Percentiles rank a stretch among this genome's conserved stretches.
Evolutionary conservation across 2,888 invertebrate genomes (phyloP).

Genomic region (Drosophila imparisetae): DNA sequence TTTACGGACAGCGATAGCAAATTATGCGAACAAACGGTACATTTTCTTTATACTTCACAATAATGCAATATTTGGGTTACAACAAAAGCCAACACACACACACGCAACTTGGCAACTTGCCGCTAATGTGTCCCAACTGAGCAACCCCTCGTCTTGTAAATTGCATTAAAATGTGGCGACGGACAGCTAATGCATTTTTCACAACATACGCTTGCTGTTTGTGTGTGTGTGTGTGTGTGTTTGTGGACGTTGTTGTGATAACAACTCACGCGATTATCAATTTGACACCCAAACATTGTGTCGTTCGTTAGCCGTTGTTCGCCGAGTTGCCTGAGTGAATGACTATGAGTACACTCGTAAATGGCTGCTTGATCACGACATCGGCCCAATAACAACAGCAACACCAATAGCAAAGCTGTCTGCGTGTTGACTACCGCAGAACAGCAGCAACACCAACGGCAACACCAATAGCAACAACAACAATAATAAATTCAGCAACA

Average conservation of each 20-base stretch:
- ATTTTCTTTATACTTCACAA: slow-evolving; percentile 60
- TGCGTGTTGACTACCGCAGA: slow-evolving; percentile 42
- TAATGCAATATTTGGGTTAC: slow-evolving; percentile 73
- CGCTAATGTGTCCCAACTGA: slow-evolving; percentile 46
- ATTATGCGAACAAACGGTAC: slow-evolving; percentile 80
- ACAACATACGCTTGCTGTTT: slow-evolving; percentile 40
- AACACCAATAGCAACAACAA: not conserved
- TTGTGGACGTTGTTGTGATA: slow-evolving; percentile 73
- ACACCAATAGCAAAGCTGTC: slow-evolving; percentile 28
- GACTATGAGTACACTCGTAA: slow-evolving; percentile 46
- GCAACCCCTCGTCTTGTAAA: slow-evolving; percentile 59
- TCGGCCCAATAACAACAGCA: slow-evolving; percentile 45
- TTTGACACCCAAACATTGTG: slow-evolving; percentile 79
- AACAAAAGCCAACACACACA: slow-evolving; percentile 46
- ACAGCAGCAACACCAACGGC: slow-evolving; percentile 18
- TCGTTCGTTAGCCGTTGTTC: slow-evolving; percentile 47
- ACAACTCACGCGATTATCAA: slow-evolving; percentile 82
- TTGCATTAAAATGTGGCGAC: slow-evolving; percentile 75
- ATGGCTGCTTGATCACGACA: slow-evolving; percentile 59
- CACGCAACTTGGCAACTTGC: slow-evolving; percentile 46
- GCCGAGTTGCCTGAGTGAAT: slow-evolving; percentile 38
- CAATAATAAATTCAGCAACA: slow-evolving; percentile 1
- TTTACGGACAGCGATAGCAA: slow-evolving; percentile 73
- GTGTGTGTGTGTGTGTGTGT: slow-evolving; percentile 25
- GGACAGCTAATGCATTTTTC: slow-evolving; percentile 70